These are phyloP conservation scores for Dasysyrphus albostriatus DNA, from an alignment of 2,888 invertebrate species.

Conservation along the genomic window DNA sequence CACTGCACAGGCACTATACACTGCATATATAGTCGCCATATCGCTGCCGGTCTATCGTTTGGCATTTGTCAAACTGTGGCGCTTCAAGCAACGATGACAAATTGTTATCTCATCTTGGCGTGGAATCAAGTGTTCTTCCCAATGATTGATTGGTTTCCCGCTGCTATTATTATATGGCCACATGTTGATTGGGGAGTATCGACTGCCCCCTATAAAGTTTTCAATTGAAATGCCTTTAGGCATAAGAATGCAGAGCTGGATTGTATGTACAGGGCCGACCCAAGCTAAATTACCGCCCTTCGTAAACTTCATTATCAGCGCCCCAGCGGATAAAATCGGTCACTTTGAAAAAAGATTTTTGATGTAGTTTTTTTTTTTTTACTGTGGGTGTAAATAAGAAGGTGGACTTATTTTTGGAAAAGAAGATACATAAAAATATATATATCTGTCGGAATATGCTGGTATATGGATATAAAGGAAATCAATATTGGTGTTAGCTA, in stretches of 20 bases:
- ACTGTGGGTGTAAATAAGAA: too few relatives aligned
- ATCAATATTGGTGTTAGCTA: too few relatives aligned
- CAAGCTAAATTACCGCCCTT: too few relatives aligned
- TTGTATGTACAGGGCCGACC: too few relatives aligned
- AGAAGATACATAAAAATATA: too few relatives aligned
- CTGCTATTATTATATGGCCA: conserved; percentile 51
- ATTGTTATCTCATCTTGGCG: conserved; percentile 73
- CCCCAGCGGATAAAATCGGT: too few relatives aligned
- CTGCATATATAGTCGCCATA: background rate
- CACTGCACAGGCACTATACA: background rate
- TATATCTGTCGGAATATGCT: too few relatives aligned
- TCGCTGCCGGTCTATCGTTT: conserved; percentile 46
- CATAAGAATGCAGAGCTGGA: background rate
- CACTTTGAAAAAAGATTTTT: too few relatives aligned
- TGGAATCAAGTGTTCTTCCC: conserved; percentile 63
- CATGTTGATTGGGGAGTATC: conserved; percentile 67
- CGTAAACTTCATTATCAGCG: too few relatives aligned
- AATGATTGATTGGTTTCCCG: conserved; percentile 74
- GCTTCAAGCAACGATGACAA: conserved; percentile 70
- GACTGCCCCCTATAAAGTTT: conserved; percentile 20
- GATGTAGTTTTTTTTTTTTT: too few relatives aligned
- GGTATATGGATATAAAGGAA: too few relatives aligned
- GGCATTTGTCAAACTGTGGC: conserved; percentile 70
- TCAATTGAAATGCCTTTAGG: conserved; percentile 43
- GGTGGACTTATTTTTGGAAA: too few relatives aligned